Percentiles rank a stretch among this genome's conserved stretches.
Conservation (phyloP, 1,140 invertebrate species). For the Drosophila paulistorum region DNA sequence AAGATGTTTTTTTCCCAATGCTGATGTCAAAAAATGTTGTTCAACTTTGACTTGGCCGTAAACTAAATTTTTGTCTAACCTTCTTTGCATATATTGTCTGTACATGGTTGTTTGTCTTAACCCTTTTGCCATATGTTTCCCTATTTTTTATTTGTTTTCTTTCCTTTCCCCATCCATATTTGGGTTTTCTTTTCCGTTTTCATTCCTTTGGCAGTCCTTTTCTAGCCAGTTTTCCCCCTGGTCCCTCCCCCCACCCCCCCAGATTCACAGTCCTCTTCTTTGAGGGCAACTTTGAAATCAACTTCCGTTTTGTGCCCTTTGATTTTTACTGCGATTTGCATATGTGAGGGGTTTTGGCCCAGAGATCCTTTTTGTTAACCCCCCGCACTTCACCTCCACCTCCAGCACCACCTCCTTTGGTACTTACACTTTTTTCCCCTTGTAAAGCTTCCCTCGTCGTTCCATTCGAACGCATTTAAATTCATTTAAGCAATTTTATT, state of each 20-base stretch:
- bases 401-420: background rate
- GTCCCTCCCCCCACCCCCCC: background rate
- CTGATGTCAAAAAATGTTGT: constrained; percentile 8
- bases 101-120: constrained; percentile 41
- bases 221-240: background rate
- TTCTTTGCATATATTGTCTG: constrained; percentile 51
- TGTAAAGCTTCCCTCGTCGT: background rate
- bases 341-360: constrained; percentile 13
- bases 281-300: constrained; percentile 31
- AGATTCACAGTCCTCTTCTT: background rate
- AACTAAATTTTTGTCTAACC: background rate
- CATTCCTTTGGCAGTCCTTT: constrained; percentile 9
- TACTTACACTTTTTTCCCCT: background rate
- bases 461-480: constrained; percentile 20
- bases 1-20: constrained; percentile 4
- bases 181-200: background rate
- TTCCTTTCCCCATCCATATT: background rate
- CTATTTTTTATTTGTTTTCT: constrained; percentile 26
- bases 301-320: constrained; percentile 43
- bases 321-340: constrained; percentile 32
- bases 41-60: constrained; percentile 22
- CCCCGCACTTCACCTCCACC: background rate
- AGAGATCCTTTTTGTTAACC: background rate
- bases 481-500: constrained; percentile 20
- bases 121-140: constrained; percentile 15